Conservation (phyloP, 2,797 vertebrate genomes). For the Emydoidea blandingii region DNA sequence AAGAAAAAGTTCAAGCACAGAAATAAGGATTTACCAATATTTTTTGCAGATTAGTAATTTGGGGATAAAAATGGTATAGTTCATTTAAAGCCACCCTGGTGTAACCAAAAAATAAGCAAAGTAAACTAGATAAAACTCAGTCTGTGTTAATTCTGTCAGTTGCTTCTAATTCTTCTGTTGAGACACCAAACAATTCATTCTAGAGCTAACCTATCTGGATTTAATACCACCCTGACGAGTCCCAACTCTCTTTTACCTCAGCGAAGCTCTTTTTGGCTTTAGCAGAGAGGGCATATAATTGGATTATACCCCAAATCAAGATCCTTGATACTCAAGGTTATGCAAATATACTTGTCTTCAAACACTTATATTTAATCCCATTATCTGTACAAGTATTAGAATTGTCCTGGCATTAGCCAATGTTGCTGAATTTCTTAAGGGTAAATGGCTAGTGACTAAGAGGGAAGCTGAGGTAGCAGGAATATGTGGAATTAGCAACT, state of each 20-base stretch:
- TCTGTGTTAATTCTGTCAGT: background rate
- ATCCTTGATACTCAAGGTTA: background rate
- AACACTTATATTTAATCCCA: background rate
- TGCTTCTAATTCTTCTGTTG: background rate
- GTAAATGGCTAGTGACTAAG: background rate
- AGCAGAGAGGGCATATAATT: background rate
- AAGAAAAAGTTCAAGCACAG: background rate
- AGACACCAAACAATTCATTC: background rate
- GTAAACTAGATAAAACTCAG: background rate
- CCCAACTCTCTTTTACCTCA: background rate
- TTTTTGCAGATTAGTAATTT: background rate
- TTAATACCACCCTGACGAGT: background rate
- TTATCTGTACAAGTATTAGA: background rate
- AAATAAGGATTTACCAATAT: background rate
- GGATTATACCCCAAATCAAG: background rate
- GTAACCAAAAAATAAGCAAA: background rate
- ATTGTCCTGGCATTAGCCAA: background rate
- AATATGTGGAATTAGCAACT: background rate
- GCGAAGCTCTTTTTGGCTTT: background rate
- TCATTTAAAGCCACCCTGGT: background rate
- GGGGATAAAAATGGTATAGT: background rate
- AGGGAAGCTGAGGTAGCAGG: background rate
- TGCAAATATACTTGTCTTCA: background rate
- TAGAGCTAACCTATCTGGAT: background rate
- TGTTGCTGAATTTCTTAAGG: background rate